Base-by-base conservation (phyloP, 2,888 invertebrate species). In the Miltochrista miniata region DNA sequence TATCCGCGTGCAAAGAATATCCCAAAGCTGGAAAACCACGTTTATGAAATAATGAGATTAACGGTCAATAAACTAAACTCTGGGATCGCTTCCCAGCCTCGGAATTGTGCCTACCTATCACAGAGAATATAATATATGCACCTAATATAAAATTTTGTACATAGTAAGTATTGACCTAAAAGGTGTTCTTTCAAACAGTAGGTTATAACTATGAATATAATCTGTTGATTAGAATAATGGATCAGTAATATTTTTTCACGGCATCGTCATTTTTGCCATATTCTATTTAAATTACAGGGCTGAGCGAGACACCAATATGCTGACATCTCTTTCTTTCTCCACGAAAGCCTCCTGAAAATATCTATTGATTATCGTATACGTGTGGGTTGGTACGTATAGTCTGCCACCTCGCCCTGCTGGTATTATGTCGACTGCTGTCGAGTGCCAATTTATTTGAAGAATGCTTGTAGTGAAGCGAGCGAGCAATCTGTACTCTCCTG, bases 311-410 rank as follows among this genome's bases (percentile, higher is more conserved):
- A 63, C 77, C 74, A 62, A 63, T 79, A 83, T 80, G 56, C 59
- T 56, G 65, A 66, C 74, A 70, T 83, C 83, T 68, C 83, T 70
- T 68, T 82, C 85, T 65, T 83, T 70, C 86, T 76, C 79, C 78
- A 81, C 88, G 87, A 90, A 89, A 89, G 90, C 90, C 90, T 90
- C 87, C 90, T 90, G 90, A 90, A 91, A 91, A 91, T 90, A 90
- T 90, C 85, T 90, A 91, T 91, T 90, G 90, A 91, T 91, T 91
- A 90, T 86, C 82, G 87, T 90, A 90, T 83, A 89, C 79, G 79
- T 83, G 72, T 67, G 68, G 79, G 85, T 85, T 72, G 76, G 85
- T 86, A 81, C 64, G 80, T 87, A 87, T 79, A 87, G 75, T 64
- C 54, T 60, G 72, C 77, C 74, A 83, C 79, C 81, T 87, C 84